Evolutionary conservation across 2,797 vertebrate genomes (phyloP).

Genomic region (Capromys pilorides): DNA sequence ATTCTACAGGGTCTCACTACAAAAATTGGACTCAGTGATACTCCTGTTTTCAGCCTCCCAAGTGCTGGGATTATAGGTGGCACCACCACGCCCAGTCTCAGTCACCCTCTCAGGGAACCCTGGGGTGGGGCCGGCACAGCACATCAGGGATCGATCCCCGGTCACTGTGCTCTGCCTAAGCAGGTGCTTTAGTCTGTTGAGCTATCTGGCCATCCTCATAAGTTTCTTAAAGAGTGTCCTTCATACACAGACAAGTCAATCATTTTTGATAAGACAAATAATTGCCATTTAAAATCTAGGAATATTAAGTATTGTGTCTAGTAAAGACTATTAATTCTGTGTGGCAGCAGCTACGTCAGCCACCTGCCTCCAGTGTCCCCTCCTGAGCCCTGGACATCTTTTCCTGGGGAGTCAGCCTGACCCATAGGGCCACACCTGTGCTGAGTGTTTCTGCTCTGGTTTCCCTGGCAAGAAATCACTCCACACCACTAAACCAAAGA

Average conservation of each 20-base stretch:
- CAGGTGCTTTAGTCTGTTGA: too few relatives aligned
- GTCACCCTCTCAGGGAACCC: too few relatives aligned
- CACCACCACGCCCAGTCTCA: too few relatives aligned
- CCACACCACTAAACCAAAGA: background rate
- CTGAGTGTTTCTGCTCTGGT: background rate
- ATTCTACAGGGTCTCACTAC: too few relatives aligned
- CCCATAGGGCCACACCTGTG: accelerated
- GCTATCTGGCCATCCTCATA: background rate
- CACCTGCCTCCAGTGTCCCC: accelerated
- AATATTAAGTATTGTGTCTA: background rate
- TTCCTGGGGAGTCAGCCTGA: background rate
- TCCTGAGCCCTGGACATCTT: background rate
- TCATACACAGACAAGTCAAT: background rate
- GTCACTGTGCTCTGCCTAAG: too few relatives aligned
- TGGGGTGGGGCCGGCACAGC: too few relatives aligned
- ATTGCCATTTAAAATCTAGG: background rate
- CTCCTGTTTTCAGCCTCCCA: too few relatives aligned
- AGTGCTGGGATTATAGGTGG: too few relatives aligned
- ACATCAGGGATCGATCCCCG: too few relatives aligned
- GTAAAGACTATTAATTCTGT: background rate
- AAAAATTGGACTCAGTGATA: too few relatives aligned
- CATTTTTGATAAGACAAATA: conserved; percentile 11
- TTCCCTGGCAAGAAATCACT: background rate
- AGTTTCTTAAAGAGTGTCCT: background rate
- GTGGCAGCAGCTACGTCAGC: background rate